A percentile compares a stretch with the other conserved stretches of the same genome.
These are phyloP conservation scores for Drosophila niveifrons DNA, from an alignment of 2,888 invertebrate genomes.

Conservation along the genomic window DNA sequence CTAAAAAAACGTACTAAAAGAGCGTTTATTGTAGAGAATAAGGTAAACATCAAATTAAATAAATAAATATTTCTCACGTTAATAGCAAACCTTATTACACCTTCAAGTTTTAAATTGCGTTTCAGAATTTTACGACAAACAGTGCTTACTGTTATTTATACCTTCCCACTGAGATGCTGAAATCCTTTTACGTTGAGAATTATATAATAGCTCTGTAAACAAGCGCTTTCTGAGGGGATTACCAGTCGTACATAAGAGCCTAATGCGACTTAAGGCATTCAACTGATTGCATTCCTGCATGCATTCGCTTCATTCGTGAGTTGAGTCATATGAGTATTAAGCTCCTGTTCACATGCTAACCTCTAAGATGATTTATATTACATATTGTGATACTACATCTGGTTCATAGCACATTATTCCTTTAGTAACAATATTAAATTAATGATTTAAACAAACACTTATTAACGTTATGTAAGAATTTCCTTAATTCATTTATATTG, in stretches of 20 bases:
- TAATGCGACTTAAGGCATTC: conserved; percentile 30
- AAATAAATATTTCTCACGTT: conserved; percentile 4
- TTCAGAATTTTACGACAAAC: conserved; percentile 11
- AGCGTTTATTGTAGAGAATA: neutral
- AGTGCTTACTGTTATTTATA: neutral
- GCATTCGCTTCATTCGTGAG: neutral
- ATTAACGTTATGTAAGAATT: too few species aligned
- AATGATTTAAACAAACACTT: too few species aligned
- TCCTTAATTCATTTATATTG: too few species aligned
- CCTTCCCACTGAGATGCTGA: conserved; percentile 14
- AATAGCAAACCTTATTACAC: neutral
- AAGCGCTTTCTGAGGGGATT: conserved; percentile 33
- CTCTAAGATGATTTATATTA: too few species aligned
- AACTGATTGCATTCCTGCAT: conserved; percentile 22
- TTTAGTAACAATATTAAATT: too few species aligned
- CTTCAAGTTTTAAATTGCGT: conserved; percentile 21
- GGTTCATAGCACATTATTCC: too few species aligned
- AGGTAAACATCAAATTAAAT: neutral
- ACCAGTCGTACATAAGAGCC: conserved; percentile 5
- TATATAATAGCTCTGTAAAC: conserved; percentile 43
- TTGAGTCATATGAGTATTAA: neutral
- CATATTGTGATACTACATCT: too few species aligned
- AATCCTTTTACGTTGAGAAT: neutral
- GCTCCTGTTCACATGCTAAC: neutral
- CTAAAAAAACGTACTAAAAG: conserved; percentile 13